Evolutionary conservation across 1,140 invertebrate genomes (phyloP).

Genomic region (Sogatella furcifera): DNA sequence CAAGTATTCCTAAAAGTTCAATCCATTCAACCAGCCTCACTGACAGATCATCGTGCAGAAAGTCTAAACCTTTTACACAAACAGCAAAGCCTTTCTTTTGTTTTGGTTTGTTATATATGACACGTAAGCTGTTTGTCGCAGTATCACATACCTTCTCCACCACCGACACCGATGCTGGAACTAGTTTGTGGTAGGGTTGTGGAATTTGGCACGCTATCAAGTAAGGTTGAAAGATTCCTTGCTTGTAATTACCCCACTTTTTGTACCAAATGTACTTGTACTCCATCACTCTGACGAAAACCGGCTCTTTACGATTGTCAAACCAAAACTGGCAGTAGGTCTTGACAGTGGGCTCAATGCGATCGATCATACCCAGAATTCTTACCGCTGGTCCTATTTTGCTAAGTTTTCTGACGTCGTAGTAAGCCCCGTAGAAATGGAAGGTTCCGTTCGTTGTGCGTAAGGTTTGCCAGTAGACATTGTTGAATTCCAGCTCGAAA

Average conservation of each 20-base stretch:
- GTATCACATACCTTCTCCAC: constrained; percentile 76
- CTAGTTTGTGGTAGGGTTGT: constrained; percentile 52
- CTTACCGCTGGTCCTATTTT: constrained; percentile 67
- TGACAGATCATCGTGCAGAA: constrained; percentile 81
- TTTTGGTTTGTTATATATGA: constrained; percentile 61
- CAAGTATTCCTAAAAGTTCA: constrained; percentile 71
- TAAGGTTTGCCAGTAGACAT: constrained; percentile 81
- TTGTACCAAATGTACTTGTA: constrained; percentile 92
- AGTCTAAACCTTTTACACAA: constrained; percentile 89
- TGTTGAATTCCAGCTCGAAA: constrained; percentile 83
- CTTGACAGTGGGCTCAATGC: constrained; percentile 69
- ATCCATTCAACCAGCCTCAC: constrained; percentile 92
- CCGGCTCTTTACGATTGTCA: constrained; percentile 64
- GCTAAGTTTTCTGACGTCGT: constrained; percentile 66
- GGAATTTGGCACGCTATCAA: constrained; percentile 80
- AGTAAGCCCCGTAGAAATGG: constrained; percentile 76
- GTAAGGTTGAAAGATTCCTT: constrained; percentile 84
- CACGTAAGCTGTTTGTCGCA: constrained; percentile 74
- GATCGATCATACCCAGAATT: constrained; percentile 82
- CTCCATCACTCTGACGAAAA: constrained; percentile 67
- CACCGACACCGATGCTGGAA: constrained; percentile 75
- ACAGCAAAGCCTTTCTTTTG: constrained; percentile 73
- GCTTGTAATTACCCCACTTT: constrained; percentile 90
- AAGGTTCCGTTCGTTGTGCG: constrained; percentile 73
- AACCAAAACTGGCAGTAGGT: constrained; percentile 88